Base-by-base conservation (phyloP, 2,888 invertebrate genomes). In the Tethea ocularis region DNA sequence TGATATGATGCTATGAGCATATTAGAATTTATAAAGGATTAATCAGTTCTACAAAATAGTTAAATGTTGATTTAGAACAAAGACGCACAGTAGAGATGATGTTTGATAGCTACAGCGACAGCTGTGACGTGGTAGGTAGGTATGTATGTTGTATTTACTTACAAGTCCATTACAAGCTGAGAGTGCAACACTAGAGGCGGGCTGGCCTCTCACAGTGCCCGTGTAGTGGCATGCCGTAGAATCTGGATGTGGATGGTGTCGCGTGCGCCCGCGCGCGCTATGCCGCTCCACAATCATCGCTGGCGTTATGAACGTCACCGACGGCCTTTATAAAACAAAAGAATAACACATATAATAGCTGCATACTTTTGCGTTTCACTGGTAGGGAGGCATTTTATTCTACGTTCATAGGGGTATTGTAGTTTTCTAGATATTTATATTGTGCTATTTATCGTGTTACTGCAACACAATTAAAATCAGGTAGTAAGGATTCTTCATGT, bases 161-260 rank as follows among this genome's bases (percentile, higher is more conserved):
- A 97, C 97, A 94, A 97, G 89, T 78, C 97, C 97, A 81, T 96
- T 94, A 83, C 97, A 98, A 20, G 97, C 95, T 15, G 97, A 97
- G 60, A 98, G 83, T 20, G 97, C 97, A 57, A 97, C 96, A 66
- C 91, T 94, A 41, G 97, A 97, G 59, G 91, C 88, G 7, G 94
- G 88, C 68, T 96, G 95, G 53, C 96, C 96, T 58, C 95, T 91
- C 63, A 98, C 94, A 71, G 94, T 89, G 69, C 98, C 98, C 61
- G 95, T 95, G 87, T 96, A 97, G 91, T 97, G 97, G 84, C 97
- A 97, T 58, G 93, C 89, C 46, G 94, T 94, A 62, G 94, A 93
- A 56, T 93, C 85, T 26, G 87, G 81, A 61, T 84, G 84, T 52
- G 94, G 93, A 70, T 84, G 88, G 52, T 87, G 82, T 61, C 95